Percentiles rank a stretch among this genome's conserved stretches.
phyloP scores from a whole-genome alignment of 2,888 invertebrate genomes.

The Leucoma salicis region DNA sequence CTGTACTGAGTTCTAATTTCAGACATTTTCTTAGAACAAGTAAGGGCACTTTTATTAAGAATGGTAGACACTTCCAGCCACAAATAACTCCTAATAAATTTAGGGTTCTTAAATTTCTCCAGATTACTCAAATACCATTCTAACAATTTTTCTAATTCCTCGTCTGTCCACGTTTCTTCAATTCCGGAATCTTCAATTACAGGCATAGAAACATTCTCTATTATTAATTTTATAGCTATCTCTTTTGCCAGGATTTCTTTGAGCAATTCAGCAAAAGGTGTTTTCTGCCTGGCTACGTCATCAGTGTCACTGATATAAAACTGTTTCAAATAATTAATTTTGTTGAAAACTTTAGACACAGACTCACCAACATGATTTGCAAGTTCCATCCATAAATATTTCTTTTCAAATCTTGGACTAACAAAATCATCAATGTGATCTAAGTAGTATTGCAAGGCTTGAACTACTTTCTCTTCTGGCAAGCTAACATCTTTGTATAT shows the following conservation, averaged over 20 bases:
- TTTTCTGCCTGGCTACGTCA: slow-evolving; percentile 34
- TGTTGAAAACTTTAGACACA: slow-evolving; percentile 57
- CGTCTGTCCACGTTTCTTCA: slow-evolving; percentile 55
- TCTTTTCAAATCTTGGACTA: slow-evolving; percentile 64
- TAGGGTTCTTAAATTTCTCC: slow-evolving; percentile 72
- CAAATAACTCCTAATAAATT: slow-evolving; percentile 61
- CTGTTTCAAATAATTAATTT: slow-evolving; percentile 66
- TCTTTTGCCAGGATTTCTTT: slow-evolving; percentile 55
- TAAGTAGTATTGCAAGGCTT: slow-evolving; percentile 59
- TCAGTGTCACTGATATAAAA: slow-evolving; percentile 43
- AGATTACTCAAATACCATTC: slow-evolving; percentile 69
- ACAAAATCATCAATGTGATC: slow-evolving; percentile 64
- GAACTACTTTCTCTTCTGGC: slow-evolving; percentile 48
- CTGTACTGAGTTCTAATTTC: slow-evolving; percentile 66
- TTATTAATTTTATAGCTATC: slow-evolving; percentile 40
- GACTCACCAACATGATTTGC: slow-evolving; percentile 54
- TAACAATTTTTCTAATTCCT: slow-evolving; percentile 56
- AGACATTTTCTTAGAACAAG: slow-evolving; percentile 70
- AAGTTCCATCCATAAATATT: slow-evolving; percentile 64
- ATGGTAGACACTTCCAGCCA: slow-evolving; percentile 66
- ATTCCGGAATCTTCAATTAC: slow-evolving; percentile 30
- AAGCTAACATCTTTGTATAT: slow-evolving; percentile 52
- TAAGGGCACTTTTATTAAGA: slow-evolving; percentile 58
- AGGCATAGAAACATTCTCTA: slow-evolving; percentile 41
- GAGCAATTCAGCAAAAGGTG: slow-evolving; percentile 40